phyloP scores from a whole-genome alignment of 2,797 vertebrate species.

The Octomys mimax region DNA sequence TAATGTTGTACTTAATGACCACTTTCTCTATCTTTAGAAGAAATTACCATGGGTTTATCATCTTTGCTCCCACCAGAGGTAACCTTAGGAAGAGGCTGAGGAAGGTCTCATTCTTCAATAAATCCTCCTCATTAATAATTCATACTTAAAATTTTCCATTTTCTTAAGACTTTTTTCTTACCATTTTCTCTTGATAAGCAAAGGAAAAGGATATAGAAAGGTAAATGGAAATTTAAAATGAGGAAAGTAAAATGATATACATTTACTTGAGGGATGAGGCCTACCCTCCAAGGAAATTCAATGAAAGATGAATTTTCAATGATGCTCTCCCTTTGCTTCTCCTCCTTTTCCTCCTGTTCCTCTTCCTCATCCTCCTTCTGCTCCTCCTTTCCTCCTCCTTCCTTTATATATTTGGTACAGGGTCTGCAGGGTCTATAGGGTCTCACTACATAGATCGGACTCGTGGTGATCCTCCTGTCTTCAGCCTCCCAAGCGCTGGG shows the following conservation, averaged over 20 bases:
- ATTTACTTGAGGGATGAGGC: conserved; percentile 13
- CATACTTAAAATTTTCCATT: not conserved
- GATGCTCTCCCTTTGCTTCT: not conserved
- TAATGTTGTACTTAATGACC: not conserved
- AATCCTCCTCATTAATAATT: conserved; percentile 47
- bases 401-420: no score
- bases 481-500: no score
- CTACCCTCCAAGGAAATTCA: not conserved
- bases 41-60: not conserved
- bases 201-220: conserved; percentile 36
- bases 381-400: no score
- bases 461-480: no score
- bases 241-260: conserved; percentile 27
- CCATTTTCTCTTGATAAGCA: conserved; percentile 56
- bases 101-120: not conserved
- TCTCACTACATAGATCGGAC: no score
- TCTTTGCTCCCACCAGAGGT: not conserved
- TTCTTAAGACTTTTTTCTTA: conserved; percentile 33
- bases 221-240: conserved; percentile 67
- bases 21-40: not conserved
- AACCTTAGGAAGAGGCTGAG: not conserved
- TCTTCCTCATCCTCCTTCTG: no score
- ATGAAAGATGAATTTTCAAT: conserved; percentile 10
- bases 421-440: no score
- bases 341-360: no score